Evolutionary conservation across 2,797 vertebrate species (phyloP).

Genomic region (Ficedula albicollis): DNA sequence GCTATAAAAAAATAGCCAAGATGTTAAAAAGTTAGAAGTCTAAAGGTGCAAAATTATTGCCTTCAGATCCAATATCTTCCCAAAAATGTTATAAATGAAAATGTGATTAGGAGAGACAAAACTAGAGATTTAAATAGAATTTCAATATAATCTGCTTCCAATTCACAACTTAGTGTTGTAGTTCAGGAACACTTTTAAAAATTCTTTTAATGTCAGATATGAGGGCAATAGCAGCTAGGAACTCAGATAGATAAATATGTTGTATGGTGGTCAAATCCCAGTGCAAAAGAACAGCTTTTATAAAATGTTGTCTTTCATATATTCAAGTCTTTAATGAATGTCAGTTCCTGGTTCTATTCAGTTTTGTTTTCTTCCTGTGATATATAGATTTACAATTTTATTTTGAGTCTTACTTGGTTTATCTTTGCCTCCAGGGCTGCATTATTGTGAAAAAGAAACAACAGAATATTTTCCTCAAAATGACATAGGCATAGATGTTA

Average conservation of each 20-base stretch:
- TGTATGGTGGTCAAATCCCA: not conserved
- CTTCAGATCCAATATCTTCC: not conserved
- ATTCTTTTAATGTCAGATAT: not conserved
- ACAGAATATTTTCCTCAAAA: not conserved
- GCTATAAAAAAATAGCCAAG: not conserved
- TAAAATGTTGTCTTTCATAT: not conserved
- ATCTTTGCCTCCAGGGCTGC: not conserved
- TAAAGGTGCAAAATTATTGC: not conserved
- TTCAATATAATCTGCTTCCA: not conserved
- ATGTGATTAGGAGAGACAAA: not conserved
- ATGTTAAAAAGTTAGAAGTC: not conserved
- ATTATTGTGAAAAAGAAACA: not conserved
- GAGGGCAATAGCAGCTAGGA: not conserved
- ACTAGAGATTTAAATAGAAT: not conserved
- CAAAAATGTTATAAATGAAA: not conserved
- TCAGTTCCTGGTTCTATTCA: not conserved
- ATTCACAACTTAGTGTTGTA: not conserved
- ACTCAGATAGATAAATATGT: not conserved
- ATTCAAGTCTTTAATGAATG: not conserved
- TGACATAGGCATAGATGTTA: not conserved
- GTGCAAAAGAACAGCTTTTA: not conserved
- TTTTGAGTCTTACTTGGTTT: not conserved
- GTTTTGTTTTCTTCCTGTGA: not conserved
- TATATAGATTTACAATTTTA: not conserved
- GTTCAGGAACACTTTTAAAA: not conserved